Base-by-base conservation (phyloP, 2,797 vertebrate genomes). In the Pangasius djambal region DNA sequence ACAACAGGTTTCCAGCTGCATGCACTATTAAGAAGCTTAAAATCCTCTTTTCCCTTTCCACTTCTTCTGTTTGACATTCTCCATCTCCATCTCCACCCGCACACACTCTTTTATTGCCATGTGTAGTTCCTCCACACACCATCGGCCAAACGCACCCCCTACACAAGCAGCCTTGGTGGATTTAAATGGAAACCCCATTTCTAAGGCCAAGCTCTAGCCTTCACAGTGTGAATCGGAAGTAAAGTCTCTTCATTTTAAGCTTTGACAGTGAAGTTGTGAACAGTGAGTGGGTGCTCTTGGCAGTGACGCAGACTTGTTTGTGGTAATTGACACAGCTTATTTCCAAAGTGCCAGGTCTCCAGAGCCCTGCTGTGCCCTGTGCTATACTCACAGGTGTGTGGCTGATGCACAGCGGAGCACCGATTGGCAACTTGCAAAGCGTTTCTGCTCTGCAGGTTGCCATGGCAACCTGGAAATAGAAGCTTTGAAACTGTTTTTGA, bases 381-480 rank as follows among this genome's bases (percentile, higher is more conserved):
- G 83, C 89, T 92, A 91, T 89, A 92, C 89, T 78, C 88, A 83
- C 86, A 87, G 90, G 90, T 90, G 87, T 75, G 72, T 74, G 74
- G 65, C 86, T 72, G 88, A 88, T 34, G 65, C 83, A 86, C 87
- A 90, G 67, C 4, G 22, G 55, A 74, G 78, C 69, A 28, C 55
- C 61, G 67, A 90, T 86, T 88, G 77, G 75, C 86, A 89, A 79
- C 86, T 88, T 55, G 20, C 63, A 84, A 87, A 90, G 92, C 93
- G 89, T 90, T 13, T 79, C 90, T 48, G 83, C 87, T 91, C 91
- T 88, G 67, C 83, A 86, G 88, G 95, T 95, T 93, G 92, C 94
- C 94, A 95, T 96, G 92, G 96, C 91, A 94, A 96, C 96, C 50
- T 22, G 0, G 91, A 92, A 90, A 93, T 78, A 55, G 83, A 89